These are phyloP conservation scores for Sialia sialis DNA, from an alignment of 2,113 vertebrate genomes.

Conservation along the genomic window DNA sequence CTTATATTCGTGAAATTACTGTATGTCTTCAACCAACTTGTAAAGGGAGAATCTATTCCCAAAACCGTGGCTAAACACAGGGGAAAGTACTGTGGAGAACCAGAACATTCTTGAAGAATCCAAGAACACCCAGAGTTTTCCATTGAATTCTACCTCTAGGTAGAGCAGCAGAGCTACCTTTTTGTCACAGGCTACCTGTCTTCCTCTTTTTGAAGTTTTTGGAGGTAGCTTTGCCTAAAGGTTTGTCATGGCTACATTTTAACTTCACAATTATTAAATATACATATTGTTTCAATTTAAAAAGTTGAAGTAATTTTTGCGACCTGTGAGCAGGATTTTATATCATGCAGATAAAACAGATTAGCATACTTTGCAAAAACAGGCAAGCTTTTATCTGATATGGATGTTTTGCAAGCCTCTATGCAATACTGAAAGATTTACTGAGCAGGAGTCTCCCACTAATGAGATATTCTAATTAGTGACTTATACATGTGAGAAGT, in stretches of 20 bases:
- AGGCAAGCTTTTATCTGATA: neutral
- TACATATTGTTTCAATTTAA: neutral
- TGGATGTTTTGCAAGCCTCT: neutral
- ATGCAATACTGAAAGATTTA: neutral
- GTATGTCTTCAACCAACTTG: neutral
- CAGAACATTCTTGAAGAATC: neutral
- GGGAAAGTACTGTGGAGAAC: neutral
- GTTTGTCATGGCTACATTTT: neutral
- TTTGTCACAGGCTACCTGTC: neutral
- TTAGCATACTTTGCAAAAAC: neutral
- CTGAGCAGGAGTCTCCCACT: neutral
- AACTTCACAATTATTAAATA: neutral
- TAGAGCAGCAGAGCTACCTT: neutral
- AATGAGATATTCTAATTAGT: constrained; percentile 48
- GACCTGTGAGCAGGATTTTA: neutral
- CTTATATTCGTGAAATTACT: too few relatives aligned
- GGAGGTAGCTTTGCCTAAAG: neutral
- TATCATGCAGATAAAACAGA: neutral
- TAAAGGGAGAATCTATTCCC: neutral
- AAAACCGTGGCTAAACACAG: neutral
- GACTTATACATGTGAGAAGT: neutral
- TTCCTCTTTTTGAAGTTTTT: neutral
- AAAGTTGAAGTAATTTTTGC: neutral
- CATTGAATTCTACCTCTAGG: neutral
- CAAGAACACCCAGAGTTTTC: neutral